Evolutionary conservation across 2,888 invertebrate genomes (phyloP).

Genomic region (Alviniconcha strummeri): DNA sequence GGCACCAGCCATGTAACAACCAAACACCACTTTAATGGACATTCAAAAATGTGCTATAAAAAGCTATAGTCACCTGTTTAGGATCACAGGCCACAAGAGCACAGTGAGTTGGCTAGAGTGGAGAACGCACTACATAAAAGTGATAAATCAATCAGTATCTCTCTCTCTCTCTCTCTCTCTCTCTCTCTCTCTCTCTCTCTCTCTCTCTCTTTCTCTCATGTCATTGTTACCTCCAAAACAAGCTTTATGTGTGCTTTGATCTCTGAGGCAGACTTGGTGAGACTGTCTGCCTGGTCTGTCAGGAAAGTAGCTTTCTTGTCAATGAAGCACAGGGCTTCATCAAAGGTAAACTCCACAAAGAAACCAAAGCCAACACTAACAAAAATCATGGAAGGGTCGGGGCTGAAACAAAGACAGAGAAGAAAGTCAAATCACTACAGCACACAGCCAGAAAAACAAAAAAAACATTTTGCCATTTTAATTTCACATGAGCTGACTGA

Average conservation of each 20-base stretch:
- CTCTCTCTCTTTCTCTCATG: too few species aligned
- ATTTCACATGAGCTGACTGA: too few species aligned
- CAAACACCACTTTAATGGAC: too few species aligned
- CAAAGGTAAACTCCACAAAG: slow-evolving; percentile 82
- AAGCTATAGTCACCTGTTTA: not conserved
- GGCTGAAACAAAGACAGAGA: slow-evolving; percentile 51
- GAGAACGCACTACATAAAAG: not conserved
- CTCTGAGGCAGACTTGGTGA: slow-evolving; percentile 81
- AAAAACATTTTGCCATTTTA: too few species aligned
- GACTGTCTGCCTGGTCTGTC: slow-evolving; percentile 79
- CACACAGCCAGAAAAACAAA: too few species aligned
- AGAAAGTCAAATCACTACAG: too few species aligned
- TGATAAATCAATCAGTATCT: too few species aligned
- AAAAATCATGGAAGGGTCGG: slow-evolving; percentile 80
- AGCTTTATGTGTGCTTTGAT: slow-evolving; percentile 87
- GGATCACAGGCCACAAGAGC: not conserved
- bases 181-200: too few species aligned
- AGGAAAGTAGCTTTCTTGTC: slow-evolving; percentile 82
- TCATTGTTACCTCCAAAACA: slow-evolving; percentile 79
- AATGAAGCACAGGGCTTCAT: slow-evolving; percentile 84
- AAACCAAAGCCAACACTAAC: slow-evolving; percentile 86
- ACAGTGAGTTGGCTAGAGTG: not conserved
- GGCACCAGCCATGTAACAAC: too few species aligned
- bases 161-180: too few species aligned
- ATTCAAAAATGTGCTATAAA: not conserved